Evolutionary conservation across 2,113 vertebrate species (phyloP), one percentile per base, ranked within the genome.

Genomic region (Mugil cephalus): DNA sequence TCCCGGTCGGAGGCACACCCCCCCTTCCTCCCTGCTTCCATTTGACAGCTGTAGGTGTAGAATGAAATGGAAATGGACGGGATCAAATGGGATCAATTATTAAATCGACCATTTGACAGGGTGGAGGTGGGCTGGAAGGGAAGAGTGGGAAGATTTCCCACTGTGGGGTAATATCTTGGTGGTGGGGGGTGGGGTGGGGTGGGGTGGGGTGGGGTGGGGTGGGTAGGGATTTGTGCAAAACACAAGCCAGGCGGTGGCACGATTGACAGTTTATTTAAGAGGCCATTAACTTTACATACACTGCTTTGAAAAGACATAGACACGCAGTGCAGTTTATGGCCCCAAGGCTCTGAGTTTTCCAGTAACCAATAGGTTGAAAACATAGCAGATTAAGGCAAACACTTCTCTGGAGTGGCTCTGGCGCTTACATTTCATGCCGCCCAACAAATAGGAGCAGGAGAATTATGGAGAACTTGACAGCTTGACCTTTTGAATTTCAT

Each of bases 181-280:
- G 42, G 60, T 6, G 21, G 12, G 4, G 9, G 8, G 86, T 89
- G 82, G 69, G 78, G 56, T 83, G 15, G 52, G 24, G 76, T 64
- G 62, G 80, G 50, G 78, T 65, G 52, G 60, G 63, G 39, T 68
- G 58, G 30, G 42, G 60, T 6, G 21, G 12, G 4, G 9, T n/a
- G n/a, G n/a, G n/a, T n/a, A n/a, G n/a, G n/a, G n/a, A n/a, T n/a
- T n/a, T n/a, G 65, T 76, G 53, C n/a, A 78, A 73, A 58, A 69
- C 78, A 90, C 81, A 87, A 77, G 66, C 59, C 71, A 68, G 59
- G 74, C 80, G 4, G 82, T 77, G 70, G 69, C 51, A 69, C 13
- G 87, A 93, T 91, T 94, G 93, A 94, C 93, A 94, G 87, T 93
- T 93, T 94, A 91, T 92, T 94, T 94, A 93, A 93, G 88, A 94